Evolutionary conservation across 30 jellyfish, hydroid and myxozoan species (phyloP).

Genomic region (Phacellophora camtschatica): DNA sequence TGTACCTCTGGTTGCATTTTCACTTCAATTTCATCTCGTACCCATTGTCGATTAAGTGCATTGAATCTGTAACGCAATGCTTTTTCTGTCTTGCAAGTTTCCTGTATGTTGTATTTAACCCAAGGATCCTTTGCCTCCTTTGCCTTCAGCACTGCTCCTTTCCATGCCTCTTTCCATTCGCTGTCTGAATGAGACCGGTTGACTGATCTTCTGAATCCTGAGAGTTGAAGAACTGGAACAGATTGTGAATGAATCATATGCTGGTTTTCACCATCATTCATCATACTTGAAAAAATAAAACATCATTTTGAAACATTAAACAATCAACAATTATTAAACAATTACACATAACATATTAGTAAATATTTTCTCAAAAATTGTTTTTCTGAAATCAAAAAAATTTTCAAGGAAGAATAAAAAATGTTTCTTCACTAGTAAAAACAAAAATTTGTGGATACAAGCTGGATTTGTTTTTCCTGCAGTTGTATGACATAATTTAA

Average conservation of each 20-base stretch:
- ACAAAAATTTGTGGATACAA: too few species aligned
- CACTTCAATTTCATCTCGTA: constrained; percentile 76
- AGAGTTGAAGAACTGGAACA: background rate
- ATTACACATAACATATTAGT: too few species aligned
- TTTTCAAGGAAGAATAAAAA: too few species aligned
- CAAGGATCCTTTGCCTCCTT: constrained; percentile 93
- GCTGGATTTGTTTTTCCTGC: too few species aligned
- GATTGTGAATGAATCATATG: constrained; percentile 30
- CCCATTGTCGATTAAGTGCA: constrained; percentile 89
- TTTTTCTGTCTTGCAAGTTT: constrained; percentile 70
- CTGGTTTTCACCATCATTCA: background rate
- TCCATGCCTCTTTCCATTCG: constrained; percentile 80
- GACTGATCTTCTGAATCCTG: background rate
- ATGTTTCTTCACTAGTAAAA: too few species aligned
- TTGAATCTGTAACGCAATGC: constrained; percentile 84
- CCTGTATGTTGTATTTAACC: constrained; percentile 71
- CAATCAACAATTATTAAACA: too few species aligned
- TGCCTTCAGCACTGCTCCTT: constrained; percentile 82
- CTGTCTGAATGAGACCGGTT: constrained; percentile 54
- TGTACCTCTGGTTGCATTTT: constrained; percentile 90
- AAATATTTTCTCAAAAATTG: too few species aligned
- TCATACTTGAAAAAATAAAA: too few species aligned
- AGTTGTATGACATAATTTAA: too few species aligned
- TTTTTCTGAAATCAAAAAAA: too few species aligned
- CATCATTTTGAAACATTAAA: too few species aligned